These are phyloP conservation scores for Penaeus chinensis DNA, from an alignment of 1,140 invertebrate species.

Conservation along the genomic window DNA sequence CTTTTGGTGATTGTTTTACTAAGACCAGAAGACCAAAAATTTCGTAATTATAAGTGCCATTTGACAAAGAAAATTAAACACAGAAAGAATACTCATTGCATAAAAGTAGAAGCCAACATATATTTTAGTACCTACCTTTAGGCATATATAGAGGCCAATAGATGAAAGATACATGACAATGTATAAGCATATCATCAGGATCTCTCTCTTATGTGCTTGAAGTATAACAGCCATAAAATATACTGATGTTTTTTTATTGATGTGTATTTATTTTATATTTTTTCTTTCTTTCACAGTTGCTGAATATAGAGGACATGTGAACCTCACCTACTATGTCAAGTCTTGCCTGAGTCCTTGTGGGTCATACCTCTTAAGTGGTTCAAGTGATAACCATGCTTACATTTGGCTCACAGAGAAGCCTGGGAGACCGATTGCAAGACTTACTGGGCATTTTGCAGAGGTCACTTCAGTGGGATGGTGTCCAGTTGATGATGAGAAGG, in stretches of 20 bases:
- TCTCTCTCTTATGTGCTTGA: too few relatives aligned
- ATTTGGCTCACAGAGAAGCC: constrained; percentile 80
- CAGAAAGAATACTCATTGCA: too few relatives aligned
- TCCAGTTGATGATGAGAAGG: constrained; percentile 68
- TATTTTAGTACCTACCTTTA: too few relatives aligned
- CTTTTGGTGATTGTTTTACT: too few relatives aligned
- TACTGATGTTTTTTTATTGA: not conserved
- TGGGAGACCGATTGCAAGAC: constrained; percentile 75
- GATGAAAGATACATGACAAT: too few relatives aligned
- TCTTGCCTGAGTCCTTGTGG: constrained; percentile 82
- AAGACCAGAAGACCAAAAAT: too few relatives aligned
- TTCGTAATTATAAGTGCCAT: too few relatives aligned
- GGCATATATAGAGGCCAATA: too few relatives aligned
- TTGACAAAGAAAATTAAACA: too few relatives aligned
- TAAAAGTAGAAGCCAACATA: too few relatives aligned
- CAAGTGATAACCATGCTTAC: constrained; percentile 84
- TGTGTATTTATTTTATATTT: not conserved
- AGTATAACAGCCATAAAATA: too few relatives aligned
- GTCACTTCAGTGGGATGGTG: constrained; percentile 88
- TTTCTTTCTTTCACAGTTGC: constrained; percentile 65
- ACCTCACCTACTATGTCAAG: constrained; percentile 85
- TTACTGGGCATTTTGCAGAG: constrained; percentile 82
- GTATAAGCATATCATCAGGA: too few relatives aligned
- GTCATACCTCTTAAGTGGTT: constrained; percentile 83
- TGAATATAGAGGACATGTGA: constrained; percentile 76